These are phyloP conservation scores for Pinctada fucata DNA, from an alignment of 2,888 invertebrate genomes.

Conservation along the genomic window DNA sequence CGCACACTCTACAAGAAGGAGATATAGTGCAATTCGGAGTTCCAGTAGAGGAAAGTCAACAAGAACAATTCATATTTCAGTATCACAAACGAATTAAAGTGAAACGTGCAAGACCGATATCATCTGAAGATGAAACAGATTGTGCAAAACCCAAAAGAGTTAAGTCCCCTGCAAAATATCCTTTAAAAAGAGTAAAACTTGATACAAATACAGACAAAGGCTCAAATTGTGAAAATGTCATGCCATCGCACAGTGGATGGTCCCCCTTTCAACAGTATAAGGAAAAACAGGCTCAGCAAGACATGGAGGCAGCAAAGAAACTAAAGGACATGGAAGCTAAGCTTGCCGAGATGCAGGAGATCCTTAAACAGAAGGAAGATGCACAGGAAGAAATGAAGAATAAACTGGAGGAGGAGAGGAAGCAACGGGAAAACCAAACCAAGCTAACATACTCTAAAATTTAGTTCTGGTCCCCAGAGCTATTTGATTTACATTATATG, in stretches of 20 bases:
- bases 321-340: slow-evolving; percentile 57
- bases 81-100: slow-evolving; percentile 59
- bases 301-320: slow-evolving; percentile 47
- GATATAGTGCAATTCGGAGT: slow-evolving; percentile 69
- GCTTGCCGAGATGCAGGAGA: slow-evolving; percentile 56
- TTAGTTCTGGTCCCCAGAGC: too few relatives aligned
- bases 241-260: slow-evolving; percentile 27
- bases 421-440: slow-evolving; percentile 53
- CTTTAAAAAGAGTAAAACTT: slow-evolving; percentile 38
- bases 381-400: slow-evolving; percentile 55
- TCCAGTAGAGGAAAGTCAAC: slow-evolving; percentile 45
- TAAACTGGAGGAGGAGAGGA: slow-evolving; percentile 59
- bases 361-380: slow-evolving; percentile 55
- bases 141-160: neutral
- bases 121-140: slow-evolving; percentile 32
- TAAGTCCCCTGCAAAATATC: slow-evolving; percentile 11
- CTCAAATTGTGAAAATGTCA: slow-evolving; percentile 28
- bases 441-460: neutral
- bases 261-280: slow-evolving; percentile 53
- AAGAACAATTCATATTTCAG: slow-evolving; percentile 63
- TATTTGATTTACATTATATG: too few relatives aligned
- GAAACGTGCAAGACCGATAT: slow-evolving; percentile 41
- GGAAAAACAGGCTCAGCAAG: slow-evolving; percentile 52
- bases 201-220: slow-evolving; percentile 15
- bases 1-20: slow-evolving; percentile 58